Percentiles rank a stretch among this genome's conserved stretches.
These are phyloP conservation scores for Stenopsyche tienmushanensis DNA, from an alignment of 1,140 invertebrate genomes.

Conservation along the genomic window DNA sequence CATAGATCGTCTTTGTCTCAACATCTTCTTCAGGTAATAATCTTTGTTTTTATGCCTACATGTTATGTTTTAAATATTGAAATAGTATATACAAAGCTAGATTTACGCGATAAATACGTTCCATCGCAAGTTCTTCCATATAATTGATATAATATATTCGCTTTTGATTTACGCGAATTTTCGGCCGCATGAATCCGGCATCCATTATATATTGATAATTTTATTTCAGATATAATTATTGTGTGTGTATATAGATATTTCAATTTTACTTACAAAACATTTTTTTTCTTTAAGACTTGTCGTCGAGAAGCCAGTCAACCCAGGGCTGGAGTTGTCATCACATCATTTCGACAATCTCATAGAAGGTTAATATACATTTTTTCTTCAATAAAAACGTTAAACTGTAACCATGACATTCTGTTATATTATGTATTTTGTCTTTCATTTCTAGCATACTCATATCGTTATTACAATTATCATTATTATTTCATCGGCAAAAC, in stretches of 20 bases:
- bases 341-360: conserved; percentile 85
- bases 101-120: too few species aligned
- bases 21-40: conserved; percentile 34
- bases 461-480: not conserved
- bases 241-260: too few species aligned
- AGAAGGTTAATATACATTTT: conserved; percentile 62
- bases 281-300: conserved; percentile 47
- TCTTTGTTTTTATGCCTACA: not conserved
- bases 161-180: too few species aligned
- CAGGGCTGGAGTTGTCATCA: conserved; percentile 89
- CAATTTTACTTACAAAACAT: conserved; percentile 12
- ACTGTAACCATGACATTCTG: conserved; percentile 4
- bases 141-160: too few species aligned
- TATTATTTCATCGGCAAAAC: too few species aligned
- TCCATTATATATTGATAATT: too few species aligned
- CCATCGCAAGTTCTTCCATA: too few species aligned
- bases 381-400: conserved; percentile 9
- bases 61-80: too few species aligned
- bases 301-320: conserved; percentile 54
- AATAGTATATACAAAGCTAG: not conserved
- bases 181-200: too few species aligned
- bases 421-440: not conserved
- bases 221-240: too few species aligned
- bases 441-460: not conserved
- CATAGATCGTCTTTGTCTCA: conserved; percentile 38